Evolutionary conservation across 2,888 invertebrate genomes (phyloP).

Genomic region (Geophilus truncorum): DNA sequence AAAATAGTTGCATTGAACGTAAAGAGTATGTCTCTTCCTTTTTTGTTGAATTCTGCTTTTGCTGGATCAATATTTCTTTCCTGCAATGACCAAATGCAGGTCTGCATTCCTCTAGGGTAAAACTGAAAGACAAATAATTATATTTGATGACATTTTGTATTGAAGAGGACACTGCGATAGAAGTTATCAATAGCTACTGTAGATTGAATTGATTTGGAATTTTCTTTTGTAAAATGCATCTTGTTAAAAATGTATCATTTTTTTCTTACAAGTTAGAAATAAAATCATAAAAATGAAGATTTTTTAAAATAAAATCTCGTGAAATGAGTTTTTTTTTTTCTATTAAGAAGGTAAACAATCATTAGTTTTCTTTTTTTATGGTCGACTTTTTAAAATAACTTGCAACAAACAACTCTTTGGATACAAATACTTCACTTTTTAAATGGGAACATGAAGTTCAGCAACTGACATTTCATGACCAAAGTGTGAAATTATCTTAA

Average conservation of each 20-base stretch:
- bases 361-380: too few relatives aligned
- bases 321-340: too few relatives aligned
- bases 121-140: conserved; percentile 17
- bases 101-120: background rate
- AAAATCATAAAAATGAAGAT: too few relatives aligned
- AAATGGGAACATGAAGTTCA: too few relatives aligned
- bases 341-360: too few relatives aligned
- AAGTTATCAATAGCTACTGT: background rate
- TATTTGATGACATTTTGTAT: background rate
- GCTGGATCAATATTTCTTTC: background rate
- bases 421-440: too few relatives aligned
- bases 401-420: too few relatives aligned
- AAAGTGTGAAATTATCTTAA: background rate
- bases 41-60: background rate
- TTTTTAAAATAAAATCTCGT: too few relatives aligned
- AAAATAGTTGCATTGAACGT: background rate
- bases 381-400: too few relatives aligned
- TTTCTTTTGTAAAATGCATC: too few relatives aligned
- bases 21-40: background rate
- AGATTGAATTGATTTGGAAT: background rate
- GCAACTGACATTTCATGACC: background rate
- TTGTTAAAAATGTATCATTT: too few relatives aligned
- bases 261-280: too few relatives aligned
- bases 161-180: background rate
- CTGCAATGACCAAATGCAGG: conserved; percentile 11